Percentiles rank a stretch among this genome's conserved stretches.
These are phyloP conservation scores for Drosophila anomalata DNA, from an alignment of 2,888 invertebrate species.

Conservation along the genomic window DNA sequence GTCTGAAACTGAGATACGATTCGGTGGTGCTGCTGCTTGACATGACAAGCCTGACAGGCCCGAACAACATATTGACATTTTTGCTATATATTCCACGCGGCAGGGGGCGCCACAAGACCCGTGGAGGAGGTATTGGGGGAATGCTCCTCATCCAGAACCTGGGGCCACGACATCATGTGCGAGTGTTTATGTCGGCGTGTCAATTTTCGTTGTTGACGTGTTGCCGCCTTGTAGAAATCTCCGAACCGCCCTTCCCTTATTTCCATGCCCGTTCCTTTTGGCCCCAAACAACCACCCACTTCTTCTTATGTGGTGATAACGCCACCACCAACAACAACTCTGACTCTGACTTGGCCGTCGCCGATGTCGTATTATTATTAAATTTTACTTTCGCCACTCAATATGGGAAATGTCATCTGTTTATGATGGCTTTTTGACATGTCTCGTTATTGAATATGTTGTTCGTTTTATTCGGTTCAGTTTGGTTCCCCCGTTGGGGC, in stretches of 20 bases:
- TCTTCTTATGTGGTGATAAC: slow-evolving; percentile 30
- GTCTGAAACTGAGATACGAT: slow-evolving; percentile 74
- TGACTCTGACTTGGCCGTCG: slow-evolving; percentile 47
- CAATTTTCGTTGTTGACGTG: slow-evolving; percentile 80
- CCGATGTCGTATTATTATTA: slow-evolving; percentile 75
- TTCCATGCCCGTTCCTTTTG: slow-evolving; percentile 5
- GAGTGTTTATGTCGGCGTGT: slow-evolving; percentile 81
- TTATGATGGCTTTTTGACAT: slow-evolving; percentile 82
- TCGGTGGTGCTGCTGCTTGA: slow-evolving; percentile 58
- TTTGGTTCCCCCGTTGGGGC: slow-evolving; percentile 22
- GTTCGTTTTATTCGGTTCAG: slow-evolving; percentile 28
- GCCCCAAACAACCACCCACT: slow-evolving; percentile 7
- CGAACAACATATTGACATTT: slow-evolving; percentile 80
- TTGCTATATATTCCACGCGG: slow-evolving; percentile 69
- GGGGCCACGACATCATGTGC: slow-evolving; percentile 65
- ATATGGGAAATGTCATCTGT: slow-evolving; percentile 83
- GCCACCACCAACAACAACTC: slow-evolving; percentile 34
- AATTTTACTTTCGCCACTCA: slow-evolving; percentile 81
- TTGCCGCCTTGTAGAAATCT: slow-evolving; percentile 59
- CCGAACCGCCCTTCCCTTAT: slow-evolving; percentile 1
- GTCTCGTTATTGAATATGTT: slow-evolving; percentile 78
- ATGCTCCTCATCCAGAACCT: slow-evolving; percentile 24
- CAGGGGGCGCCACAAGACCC: slow-evolving; percentile 57
- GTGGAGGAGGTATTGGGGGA: slow-evolving; percentile 6
- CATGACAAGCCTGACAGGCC: slow-evolving; percentile 75